Percentiles rank a stretch among this genome's conserved stretches.
Conservation (phyloP, 2,888 invertebrate species). For the Thysanoteuthis rhombus region DNA sequence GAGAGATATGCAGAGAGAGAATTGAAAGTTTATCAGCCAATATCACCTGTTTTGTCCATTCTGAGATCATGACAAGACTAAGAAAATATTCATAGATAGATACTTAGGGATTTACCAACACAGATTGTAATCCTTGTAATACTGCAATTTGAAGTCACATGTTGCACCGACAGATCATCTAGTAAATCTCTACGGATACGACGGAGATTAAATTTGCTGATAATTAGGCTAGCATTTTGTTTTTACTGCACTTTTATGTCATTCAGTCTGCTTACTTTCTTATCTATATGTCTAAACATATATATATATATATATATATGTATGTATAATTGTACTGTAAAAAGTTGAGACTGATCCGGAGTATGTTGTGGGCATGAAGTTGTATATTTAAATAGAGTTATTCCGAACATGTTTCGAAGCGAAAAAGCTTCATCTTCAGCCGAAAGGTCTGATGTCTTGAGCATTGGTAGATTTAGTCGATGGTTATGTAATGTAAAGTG, state of each 20-base stretch:
- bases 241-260: slow-evolving; percentile 12
- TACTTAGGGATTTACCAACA: background rate
- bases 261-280: background rate
- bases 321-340: no score
- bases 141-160: background rate
- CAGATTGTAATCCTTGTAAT: background rate
- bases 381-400: no score
- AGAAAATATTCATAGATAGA: background rate
- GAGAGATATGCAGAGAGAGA: no score
- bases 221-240: background rate
- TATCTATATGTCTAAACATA: background rate
- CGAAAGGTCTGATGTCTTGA: no score
- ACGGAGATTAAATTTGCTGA: background rate
- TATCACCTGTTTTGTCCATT: background rate
- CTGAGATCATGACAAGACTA: background rate
- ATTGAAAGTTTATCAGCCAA: background rate
- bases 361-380: no score
- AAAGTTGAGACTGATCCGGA: no score
- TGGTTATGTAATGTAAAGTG: no score
- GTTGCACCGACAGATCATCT: background rate
- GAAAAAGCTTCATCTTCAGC: no score
- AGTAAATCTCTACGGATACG: background rate
- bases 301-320: background rate
- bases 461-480: no score
- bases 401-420: no score